These are phyloP conservation scores for Cyphomyrus discorhynchus DNA, from an alignment of 2,113 vertebrate genomes.

Conservation along the genomic window DNA sequence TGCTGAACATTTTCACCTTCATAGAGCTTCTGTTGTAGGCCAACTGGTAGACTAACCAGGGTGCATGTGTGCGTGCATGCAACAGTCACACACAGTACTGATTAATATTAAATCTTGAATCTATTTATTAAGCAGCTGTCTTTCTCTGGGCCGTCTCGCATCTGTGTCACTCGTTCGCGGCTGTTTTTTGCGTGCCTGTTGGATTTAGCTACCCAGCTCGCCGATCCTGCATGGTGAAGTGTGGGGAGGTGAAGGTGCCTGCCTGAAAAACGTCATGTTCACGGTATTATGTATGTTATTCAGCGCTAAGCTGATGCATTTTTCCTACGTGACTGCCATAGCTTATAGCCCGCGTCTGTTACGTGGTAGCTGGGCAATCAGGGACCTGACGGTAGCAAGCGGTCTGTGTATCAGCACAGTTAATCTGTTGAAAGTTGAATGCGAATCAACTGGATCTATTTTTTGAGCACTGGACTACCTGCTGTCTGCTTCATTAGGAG, in stretches of 20 bases:
- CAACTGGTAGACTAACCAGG: background rate
- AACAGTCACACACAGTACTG: background rate
- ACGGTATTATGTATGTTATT: background rate
- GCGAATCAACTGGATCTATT: background rate
- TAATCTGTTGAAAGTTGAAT: background rate
- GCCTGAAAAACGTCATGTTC: background rate
- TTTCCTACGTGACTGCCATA: conserved; percentile 1
- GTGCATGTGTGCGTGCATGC: conserved; percentile 18
- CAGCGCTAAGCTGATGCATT: conserved; percentile 2
- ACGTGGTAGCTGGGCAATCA: background rate
- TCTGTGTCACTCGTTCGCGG: background rate
- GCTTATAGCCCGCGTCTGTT: background rate
- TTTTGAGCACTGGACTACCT: background rate
- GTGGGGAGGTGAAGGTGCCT: background rate
- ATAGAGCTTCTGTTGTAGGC: background rate
- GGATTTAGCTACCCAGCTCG: background rate
- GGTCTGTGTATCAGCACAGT: background rate
- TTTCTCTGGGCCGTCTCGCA: background rate
- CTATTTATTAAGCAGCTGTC: conserved; percentile 13
- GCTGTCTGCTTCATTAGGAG: background rate
- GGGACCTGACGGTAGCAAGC: background rate
- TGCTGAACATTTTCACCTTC: background rate
- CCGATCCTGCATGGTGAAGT: background rate
- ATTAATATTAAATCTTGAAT: conserved; percentile 10
- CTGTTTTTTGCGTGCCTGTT: background rate